A percentile compares a stretch with the other conserved stretches of the same genome.
phyloP scores from a whole-genome alignment of 1,140 invertebrate genomes.

The Trichonephila clavata region DNA sequence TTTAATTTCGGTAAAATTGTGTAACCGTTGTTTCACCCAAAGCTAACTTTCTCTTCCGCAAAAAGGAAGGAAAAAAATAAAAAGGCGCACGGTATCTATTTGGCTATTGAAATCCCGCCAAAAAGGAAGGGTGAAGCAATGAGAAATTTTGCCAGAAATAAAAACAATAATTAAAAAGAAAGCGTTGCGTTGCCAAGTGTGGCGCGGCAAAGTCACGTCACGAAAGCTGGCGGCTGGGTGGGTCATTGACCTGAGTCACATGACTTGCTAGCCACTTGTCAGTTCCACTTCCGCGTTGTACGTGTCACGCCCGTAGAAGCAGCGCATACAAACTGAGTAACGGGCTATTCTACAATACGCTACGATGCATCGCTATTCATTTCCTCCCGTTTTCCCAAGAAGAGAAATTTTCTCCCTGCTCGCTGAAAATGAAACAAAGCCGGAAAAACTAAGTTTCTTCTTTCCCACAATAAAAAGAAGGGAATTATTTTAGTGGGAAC shows the following conservation, averaged over 20 bases:
- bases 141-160: conserved; percentile 7
- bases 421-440: conserved; percentile 20
- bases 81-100: neutral
- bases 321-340: conserved; percentile 3
- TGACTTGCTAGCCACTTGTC: conserved; percentile 58
- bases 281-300: conserved; percentile 65
- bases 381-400: conserved; percentile 12
- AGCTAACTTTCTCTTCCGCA: conserved; percentile 26
- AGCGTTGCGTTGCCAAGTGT: conserved; percentile 52
- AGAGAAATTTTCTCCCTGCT: neutral
- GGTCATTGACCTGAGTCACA: conserved; percentile 53
- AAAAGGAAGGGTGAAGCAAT: conserved; percentile 45
- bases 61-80: neutral
- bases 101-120: conserved; percentile 54
- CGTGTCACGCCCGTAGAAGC: conserved; percentile 50
- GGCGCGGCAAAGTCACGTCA: conserved; percentile 22
- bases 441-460: neutral
- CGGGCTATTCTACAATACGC: conserved; percentile 19
- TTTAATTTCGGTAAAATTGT: conserved; percentile 34
- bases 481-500: conserved; percentile 4
- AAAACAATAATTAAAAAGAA: conserved; percentile 34
- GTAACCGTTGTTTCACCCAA: conserved; percentile 2
- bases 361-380: conserved; percentile 28
- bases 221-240: conserved; percentile 35
- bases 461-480: conserved; percentile 22